Percentiles rank a stretch among this genome's conserved stretches.
Evolutionary conservation across 2,797 vertebrate species (phyloP).

Genomic region (Myoxocephalus aenaeus): DNA sequence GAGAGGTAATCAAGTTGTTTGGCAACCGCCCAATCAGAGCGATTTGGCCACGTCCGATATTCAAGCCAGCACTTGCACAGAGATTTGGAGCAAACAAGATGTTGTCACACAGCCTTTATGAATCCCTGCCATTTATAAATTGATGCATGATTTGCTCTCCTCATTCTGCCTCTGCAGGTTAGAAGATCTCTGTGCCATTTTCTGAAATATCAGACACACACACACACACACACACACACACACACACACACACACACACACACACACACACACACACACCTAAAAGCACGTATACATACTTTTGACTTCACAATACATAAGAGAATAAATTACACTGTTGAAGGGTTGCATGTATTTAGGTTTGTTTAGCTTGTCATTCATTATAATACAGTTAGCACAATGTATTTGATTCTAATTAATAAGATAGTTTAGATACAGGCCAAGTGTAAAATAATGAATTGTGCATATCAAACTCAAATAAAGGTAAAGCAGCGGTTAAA

Average conservation of each 20-base stretch:
- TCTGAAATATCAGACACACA: not conserved
- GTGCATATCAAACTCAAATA: not conserved
- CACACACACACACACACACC: not conserved
- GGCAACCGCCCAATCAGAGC: slow-evolving; percentile 30
- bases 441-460: slow-evolving; percentile 1
- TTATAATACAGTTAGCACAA: not conserved
- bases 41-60: slow-evolving; percentile 31
- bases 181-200: not conserved
- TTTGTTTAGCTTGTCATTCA: not conserved
- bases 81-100: slow-evolving; percentile 4
- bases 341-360: not conserved
- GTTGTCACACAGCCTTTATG: slow-evolving; percentile 6
- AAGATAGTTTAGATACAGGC: slow-evolving; percentile 9
- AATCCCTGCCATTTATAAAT: slow-evolving; percentile 3
- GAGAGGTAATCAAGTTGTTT: slow-evolving; percentile 38
- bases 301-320: not conserved
- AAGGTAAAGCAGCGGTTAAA: not conserved
- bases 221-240: not conserved
- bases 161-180: slow-evolving; percentile 2
- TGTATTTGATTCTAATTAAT: not conserved
- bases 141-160: not conserved
- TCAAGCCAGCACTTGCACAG: not conserved
- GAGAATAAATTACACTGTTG: not conserved
- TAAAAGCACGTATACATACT: not conserved
- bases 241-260: too few species aligned